Evolutionary conservation across 2,113 vertebrate genomes (phyloP), one percentile per base, ranked within the genome.

Genomic region (Aptenodytes patagonicus): DNA sequence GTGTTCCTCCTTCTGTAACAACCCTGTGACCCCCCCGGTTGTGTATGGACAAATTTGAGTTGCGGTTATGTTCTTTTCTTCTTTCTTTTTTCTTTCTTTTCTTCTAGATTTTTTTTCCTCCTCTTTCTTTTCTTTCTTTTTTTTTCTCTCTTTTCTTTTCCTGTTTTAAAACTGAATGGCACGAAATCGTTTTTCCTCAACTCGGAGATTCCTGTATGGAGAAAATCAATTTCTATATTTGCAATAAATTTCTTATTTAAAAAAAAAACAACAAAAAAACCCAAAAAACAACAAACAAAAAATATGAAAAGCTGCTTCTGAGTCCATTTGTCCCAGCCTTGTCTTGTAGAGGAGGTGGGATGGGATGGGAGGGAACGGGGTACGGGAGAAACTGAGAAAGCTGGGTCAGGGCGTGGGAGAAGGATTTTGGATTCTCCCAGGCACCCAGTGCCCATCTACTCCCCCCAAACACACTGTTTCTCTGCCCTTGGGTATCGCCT

Each of bases 201-300:
- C 97, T 98, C 17, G 96, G 96, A 98, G 97, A 98, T 98, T 98
- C 98, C 98, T 98, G 98, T 98, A 98, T 97, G 98, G 98, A 98
- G 97, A 98, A 98, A 98, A 98, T 98, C 98, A 98, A 98, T 98
- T 98, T 98, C 98, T 98, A 98, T 98, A 98, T 98, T 98, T 98
- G 98, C 98, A 98, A 98, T 98, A 98, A 98, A 98, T 98, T 98
- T 98, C 98, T 98, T 98, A 98, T 98, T 98, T 91, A 98, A 98
- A 98, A 97, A 97, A 94, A 25, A 21, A 77, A 85, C 2, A 60
- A 69, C 44, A 79, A 96, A 94, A 94, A 95, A 91, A 20, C 42
- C 31, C 32, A 87, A 94, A 97, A 96, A 94, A 90, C 46, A 82
- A 75, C 36, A 82, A 96, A 85, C 26, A 89, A 90, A 97, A 91